phyloP scores from a whole-genome alignment of 1,140 invertebrate genomes.

The Bicyclus anynana region DNA sequence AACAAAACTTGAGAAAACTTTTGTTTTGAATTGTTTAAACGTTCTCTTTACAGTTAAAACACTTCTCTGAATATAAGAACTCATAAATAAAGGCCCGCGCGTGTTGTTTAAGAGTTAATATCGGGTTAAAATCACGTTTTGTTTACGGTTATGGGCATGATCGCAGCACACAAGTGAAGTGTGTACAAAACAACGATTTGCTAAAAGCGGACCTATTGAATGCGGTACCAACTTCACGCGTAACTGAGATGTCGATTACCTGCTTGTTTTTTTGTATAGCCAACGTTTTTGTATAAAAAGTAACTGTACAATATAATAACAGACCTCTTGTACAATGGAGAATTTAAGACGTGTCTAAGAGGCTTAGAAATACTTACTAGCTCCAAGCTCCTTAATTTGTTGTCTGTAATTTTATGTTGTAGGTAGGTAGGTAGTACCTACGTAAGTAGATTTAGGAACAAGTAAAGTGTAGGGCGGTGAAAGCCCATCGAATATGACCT shows the following conservation, averaged over 20 bases:
- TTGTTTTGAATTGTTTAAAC: slow-evolving; percentile 40
- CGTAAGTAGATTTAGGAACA: too few relatives aligned
- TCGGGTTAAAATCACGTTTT: slow-evolving; percentile 36
- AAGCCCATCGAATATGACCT: too few relatives aligned
- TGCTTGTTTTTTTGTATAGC: slow-evolving; percentile 21
- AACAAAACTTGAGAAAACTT: slow-evolving; percentile 58
- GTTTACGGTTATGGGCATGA: slow-evolving; percentile 60
- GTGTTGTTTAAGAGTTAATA: slow-evolving; percentile 57
- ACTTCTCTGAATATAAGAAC: slow-evolving; percentile 12
- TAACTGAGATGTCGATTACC: slow-evolving; percentile 34
- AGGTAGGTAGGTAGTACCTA: too few relatives aligned
- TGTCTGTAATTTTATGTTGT: neutral
- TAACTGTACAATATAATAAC: slow-evolving; percentile 14
- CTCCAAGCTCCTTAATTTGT: too few relatives aligned
- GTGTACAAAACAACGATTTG: slow-evolving; percentile 9
- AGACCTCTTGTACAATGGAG: slow-evolving; percentile 34
- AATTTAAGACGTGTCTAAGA: too few relatives aligned
- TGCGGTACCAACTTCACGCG: slow-evolving; percentile 35
- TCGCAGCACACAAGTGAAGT: slow-evolving; percentile 8
- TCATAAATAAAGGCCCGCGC: slow-evolving; percentile 28
- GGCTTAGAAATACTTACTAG: too few relatives aligned
- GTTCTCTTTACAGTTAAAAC: slow-evolving; percentile 46
- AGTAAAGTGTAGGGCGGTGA: too few relatives aligned
- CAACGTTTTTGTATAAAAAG: slow-evolving; percentile 20
- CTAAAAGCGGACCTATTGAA: neutral